Conservation (phyloP, 2,888 invertebrate genomes). For the Arrhopalites spinosus region DNA sequence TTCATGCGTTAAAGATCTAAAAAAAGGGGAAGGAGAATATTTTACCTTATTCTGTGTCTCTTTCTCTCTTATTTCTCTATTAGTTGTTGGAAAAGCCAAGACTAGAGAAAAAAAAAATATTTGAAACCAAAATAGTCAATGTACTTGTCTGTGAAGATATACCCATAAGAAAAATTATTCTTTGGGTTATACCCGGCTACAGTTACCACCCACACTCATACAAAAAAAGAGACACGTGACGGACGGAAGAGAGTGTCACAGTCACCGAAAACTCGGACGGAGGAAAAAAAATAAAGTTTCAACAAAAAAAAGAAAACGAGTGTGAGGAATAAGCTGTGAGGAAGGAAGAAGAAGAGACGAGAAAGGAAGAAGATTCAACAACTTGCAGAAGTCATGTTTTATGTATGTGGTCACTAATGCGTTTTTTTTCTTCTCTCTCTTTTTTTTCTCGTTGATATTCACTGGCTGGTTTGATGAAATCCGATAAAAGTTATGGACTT, state of each 20-base stretch:
- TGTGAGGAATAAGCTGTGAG: conserved; percentile 23
- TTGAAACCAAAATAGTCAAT: too few relatives aligned
- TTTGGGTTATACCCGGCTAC: background rate
- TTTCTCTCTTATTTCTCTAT: background rate
- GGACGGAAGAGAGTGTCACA: conserved; percentile 32
- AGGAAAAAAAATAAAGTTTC: background rate
- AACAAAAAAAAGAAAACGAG: conserved; percentile 24
- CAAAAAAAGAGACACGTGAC: conserved; percentile 26
- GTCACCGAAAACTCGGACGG: conserved; percentile 41
- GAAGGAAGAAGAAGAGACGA: conserved; percentile 37
- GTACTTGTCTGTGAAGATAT: too few relatives aligned
- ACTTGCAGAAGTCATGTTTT: conserved; percentile 55
- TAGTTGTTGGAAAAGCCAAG: background rate
- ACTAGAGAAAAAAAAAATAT: conserved; percentile 3
- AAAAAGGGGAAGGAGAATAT: conserved; percentile 5
- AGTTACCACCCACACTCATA: background rate
- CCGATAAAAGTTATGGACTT: conserved; percentile 56
- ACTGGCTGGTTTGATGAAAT: conserved; percentile 56
- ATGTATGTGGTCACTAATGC: conserved; percentile 56
- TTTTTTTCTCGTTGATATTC: conserved; percentile 52
- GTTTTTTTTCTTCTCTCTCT: conserved; percentile 49
- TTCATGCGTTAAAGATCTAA: conserved; percentile 11
- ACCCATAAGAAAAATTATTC: too few relatives aligned
- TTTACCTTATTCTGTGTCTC: background rate
- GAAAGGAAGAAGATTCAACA: conserved; percentile 47